Percentiles rank a stretch among this genome's conserved stretches.
Conservation (phyloP, 2,113 vertebrate species). For the Pomatorhinus ruficollis region DNA sequence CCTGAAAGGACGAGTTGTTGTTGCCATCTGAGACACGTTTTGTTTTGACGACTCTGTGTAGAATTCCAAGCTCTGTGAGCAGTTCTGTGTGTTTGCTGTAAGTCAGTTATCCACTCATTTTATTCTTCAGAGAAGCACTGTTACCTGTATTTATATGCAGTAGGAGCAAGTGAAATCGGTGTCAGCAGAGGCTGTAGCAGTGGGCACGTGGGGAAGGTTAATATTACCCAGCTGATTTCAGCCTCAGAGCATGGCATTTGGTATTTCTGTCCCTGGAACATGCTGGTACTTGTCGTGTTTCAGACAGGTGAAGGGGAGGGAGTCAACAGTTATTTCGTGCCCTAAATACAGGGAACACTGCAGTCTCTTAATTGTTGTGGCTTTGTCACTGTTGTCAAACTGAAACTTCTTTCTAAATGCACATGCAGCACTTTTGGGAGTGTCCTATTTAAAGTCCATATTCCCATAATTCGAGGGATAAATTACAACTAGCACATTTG, state of each 20-base stretch:
- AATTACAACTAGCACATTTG: neutral
- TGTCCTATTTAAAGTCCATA: neutral
- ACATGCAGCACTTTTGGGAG: neutral
- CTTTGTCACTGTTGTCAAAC: neutral
- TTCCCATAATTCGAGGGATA: neutral
- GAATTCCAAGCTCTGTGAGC: neutral
- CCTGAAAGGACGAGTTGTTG: neutral
- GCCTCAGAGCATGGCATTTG: constrained; percentile 31
- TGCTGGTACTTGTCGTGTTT: neutral
- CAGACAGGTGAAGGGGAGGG: constrained; percentile 1
- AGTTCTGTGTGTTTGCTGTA: neutral
- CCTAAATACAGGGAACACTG: neutral
- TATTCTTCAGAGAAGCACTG: neutral
- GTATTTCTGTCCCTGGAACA: constrained; percentile 37
- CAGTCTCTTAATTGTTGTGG: neutral
- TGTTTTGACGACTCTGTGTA: neutral
- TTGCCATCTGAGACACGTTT: neutral
- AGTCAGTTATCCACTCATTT: neutral
- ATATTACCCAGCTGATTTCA: constrained; percentile 41
- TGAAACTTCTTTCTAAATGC: neutral
- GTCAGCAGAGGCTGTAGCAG: neutral
- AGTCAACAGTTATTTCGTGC: neutral
- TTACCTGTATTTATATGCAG: neutral
- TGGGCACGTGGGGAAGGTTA: neutral
- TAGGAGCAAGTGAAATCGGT: neutral